Evolutionary conservation across 64 coral and sea anemone species (phyloP).

Genomic region (Dendronephthya gigantea): DNA sequence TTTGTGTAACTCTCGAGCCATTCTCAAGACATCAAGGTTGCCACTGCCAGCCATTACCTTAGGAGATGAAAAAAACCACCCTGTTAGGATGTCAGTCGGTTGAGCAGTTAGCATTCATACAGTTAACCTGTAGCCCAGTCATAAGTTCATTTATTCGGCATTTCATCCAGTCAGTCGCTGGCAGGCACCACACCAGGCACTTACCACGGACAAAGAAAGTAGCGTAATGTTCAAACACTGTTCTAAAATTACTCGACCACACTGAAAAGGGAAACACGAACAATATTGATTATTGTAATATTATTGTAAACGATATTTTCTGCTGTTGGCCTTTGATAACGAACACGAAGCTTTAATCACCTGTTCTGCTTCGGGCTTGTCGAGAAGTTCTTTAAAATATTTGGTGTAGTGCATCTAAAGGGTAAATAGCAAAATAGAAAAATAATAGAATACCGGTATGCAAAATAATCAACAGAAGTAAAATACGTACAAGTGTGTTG

Average conservation of each 20-base stretch:
- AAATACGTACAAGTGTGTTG: constrained; percentile 46
- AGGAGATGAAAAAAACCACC: not conserved
- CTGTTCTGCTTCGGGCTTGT: constrained; percentile 49
- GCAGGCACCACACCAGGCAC: no score
- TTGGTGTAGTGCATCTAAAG: constrained; percentile 89
- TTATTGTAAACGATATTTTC: not conserved
- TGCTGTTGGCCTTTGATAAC: not conserved
- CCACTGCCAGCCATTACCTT: constrained; percentile 99
- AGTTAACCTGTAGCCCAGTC: no score
- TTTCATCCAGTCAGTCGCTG: no score
- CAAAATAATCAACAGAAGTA: not conserved
- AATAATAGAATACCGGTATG: not conserved
- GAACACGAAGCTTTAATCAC: not conserved
- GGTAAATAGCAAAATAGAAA: not conserved
- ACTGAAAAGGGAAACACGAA: constrained; percentile 25
- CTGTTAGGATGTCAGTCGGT: no score
- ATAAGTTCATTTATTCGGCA: no score
- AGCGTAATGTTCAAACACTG: constrained; percentile 66
- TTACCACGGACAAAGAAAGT: no score
- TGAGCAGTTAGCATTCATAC: no score
- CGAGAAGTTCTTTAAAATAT: constrained; percentile 67
- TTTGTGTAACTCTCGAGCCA: constrained; percentile 76
- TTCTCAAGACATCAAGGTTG: constrained; percentile 76
- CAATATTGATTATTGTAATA: not conserved
- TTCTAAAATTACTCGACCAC: constrained; percentile 79